Conservation (phyloP, 1,140 invertebrate genomes). For the Akabosia matsudoensis region DNA sequence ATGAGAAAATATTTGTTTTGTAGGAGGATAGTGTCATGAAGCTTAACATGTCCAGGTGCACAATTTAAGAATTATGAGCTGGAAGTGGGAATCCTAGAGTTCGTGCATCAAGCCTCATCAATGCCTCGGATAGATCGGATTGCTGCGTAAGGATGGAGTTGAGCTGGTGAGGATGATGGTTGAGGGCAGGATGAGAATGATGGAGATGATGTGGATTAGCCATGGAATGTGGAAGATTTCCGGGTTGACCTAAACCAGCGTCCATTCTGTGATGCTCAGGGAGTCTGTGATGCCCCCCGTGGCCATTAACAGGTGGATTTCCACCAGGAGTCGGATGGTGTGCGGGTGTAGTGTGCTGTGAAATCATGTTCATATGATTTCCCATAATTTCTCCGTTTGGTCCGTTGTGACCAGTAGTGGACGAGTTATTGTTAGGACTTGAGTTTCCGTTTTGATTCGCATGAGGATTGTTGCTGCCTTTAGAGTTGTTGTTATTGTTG, state of each 20-base stretch:
- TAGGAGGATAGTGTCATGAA: too few species aligned
- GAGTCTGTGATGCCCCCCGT: constrained; percentile 32
- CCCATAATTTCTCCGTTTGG: constrained; percentile 32
- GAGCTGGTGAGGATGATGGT: constrained; percentile 43
- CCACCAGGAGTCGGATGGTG: constrained; percentile 27
- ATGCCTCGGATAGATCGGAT: constrained; percentile 41
- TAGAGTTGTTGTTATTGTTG: constrained; percentile 29
- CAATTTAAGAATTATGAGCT: constrained; percentile 47
- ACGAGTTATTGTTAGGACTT: background rate
- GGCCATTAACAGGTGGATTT: constrained; percentile 27
- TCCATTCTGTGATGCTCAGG: constrained; percentile 25
- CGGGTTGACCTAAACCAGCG: constrained; percentile 22
- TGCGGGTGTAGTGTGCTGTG: constrained; percentile 28
- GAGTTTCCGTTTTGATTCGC: constrained; percentile 7
- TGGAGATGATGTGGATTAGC: constrained; percentile 25
- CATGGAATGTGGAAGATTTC: constrained; percentile 31
- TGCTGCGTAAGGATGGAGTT: constrained; percentile 40
- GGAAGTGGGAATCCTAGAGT: constrained; percentile 44
- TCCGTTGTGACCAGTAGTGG: constrained; percentile 2
- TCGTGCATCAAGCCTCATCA: constrained; percentile 41
- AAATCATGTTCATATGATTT: constrained; percentile 34
- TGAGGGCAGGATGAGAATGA: constrained; percentile 18
- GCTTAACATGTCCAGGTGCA: too few species aligned
- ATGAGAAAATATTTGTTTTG: too few species aligned
- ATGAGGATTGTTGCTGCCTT: constrained; percentile 26